Evolutionary conservation across 2,113 vertebrate genomes (phyloP).

Genomic region (Pachypanchax playfairii): DNA sequence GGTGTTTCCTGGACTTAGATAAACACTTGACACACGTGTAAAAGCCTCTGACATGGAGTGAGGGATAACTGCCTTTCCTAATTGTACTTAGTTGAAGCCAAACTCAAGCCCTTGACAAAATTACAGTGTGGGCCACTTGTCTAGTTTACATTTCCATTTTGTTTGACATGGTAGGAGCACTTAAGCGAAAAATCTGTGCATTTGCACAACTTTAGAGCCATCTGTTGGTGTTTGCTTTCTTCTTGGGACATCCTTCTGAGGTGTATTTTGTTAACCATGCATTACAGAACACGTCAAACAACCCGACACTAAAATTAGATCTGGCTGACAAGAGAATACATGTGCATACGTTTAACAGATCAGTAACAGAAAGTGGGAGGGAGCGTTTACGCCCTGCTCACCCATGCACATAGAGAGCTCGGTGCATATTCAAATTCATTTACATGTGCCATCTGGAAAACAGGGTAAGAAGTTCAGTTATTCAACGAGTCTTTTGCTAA

Average conservation of each 20-base stretch:
- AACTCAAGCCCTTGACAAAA: conserved; percentile 18
- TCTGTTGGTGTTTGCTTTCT: conserved; percentile 68
- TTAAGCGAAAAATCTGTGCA: conserved; percentile 60
- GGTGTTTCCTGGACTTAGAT: background rate
- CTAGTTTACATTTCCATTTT: conserved; percentile 60
- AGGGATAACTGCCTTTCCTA: conserved; percentile 1
- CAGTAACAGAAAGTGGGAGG: conserved; percentile 6
- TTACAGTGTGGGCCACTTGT: background rate
- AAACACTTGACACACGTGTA: background rate
- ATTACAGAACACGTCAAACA: conserved; percentile 58
- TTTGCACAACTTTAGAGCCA: conserved; percentile 75
- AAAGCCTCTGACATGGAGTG: background rate
- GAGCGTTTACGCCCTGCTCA: conserved; percentile 9
- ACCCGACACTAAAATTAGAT: conserved; percentile 67
- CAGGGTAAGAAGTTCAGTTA: conserved; percentile 27
- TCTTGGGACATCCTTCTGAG: conserved; percentile 56
- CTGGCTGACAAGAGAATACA: conserved; percentile 49
- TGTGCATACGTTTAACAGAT: conserved; percentile 24
- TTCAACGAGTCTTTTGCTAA: background rate
- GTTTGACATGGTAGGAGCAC: conserved; percentile 13
- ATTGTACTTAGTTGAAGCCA: conserved; percentile 23
- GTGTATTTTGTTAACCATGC: conserved; percentile 64
- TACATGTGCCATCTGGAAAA: conserved; percentile 39
- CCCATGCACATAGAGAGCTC: conserved; percentile 5
- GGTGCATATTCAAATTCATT: conserved; percentile 35